Conservation (phyloP, 2,113 vertebrate genomes). For the Lipotes vexillifer region DNA sequence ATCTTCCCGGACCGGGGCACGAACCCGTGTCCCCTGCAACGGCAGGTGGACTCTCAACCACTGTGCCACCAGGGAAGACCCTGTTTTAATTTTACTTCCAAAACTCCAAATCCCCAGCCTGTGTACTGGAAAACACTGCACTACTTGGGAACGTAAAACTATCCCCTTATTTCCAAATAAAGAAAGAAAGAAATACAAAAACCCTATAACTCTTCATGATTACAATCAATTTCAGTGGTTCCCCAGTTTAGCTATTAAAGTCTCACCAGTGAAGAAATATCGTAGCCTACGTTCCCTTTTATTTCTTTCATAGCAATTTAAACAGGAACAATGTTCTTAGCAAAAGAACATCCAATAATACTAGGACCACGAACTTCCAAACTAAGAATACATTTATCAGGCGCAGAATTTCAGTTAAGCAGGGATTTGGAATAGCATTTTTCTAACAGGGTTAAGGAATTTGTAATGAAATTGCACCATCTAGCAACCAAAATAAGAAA, state of each 20-base stretch:
- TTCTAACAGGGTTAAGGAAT: background rate
- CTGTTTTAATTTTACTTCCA: background rate
- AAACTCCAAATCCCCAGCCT: background rate
- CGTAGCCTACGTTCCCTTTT: rapidly evolving
- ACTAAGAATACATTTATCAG: background rate
- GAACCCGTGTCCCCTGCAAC: no score
- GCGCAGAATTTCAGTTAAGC: background rate
- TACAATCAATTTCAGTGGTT: background rate
- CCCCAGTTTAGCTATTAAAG: background rate
- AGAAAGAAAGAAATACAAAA: background rate
- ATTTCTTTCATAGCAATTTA: background rate
- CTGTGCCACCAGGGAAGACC: no score
- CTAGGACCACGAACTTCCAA: background rate
- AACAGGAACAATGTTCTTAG: background rate
- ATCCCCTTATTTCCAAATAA: background rate
- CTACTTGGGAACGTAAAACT: background rate
- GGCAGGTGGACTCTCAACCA: no score
- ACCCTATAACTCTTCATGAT: background rate
- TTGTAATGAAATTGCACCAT: background rate
- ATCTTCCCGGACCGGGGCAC: no score
- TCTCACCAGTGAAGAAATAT: background rate
- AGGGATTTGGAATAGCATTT: rapidly evolving
- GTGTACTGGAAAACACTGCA: rapidly evolving
- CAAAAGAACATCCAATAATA: background rate
- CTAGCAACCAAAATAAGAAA: background rate